Conservation (phyloP, 2,888 invertebrate genomes). For the Meiosimyza platycephala region DNA sequence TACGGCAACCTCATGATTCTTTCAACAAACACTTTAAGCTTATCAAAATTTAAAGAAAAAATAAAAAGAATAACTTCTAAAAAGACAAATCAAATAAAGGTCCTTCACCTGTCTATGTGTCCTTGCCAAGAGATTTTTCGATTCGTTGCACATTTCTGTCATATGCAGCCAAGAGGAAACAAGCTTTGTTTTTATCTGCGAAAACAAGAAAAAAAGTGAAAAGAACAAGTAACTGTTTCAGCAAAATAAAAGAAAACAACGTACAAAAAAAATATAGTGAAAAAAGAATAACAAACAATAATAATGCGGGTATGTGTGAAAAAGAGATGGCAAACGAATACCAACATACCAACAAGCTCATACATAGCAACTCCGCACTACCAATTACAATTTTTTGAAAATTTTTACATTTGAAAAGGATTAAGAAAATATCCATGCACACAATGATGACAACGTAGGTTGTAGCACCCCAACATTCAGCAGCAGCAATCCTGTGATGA, state of each 20-base stretch:
- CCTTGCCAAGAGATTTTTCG: slow-evolving; percentile 34
- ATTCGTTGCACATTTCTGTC: slow-evolving; percentile 27
- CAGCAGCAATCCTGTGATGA: not conserved
- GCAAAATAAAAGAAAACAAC: too few relatives aligned
- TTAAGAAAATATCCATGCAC: slow-evolving; percentile 5
- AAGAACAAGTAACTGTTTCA: too few relatives aligned
- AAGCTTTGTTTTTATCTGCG: slow-evolving; percentile 18
- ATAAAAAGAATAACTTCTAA: too few relatives aligned
- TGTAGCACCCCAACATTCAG: not conserved
- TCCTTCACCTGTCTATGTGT: slow-evolving; percentile 29
- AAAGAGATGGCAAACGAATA: not conserved
- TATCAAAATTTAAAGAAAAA: too few relatives aligned
- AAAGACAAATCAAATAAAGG: not conserved
- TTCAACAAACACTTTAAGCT: too few relatives aligned
- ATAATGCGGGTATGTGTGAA: too few relatives aligned
- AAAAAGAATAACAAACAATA: too few relatives aligned
- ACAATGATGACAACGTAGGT: not conserved
- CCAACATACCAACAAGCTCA: not conserved
- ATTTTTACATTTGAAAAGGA: slow-evolving; percentile 18
- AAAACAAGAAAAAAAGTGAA: too few relatives aligned
- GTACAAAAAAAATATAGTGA: too few relatives aligned
- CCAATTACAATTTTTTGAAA: not conserved
- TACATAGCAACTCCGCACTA: not conserved
- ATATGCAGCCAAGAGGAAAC: slow-evolving; percentile 22
- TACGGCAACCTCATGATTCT: too few relatives aligned